Evolutionary conservation across 2,113 vertebrate genomes (phyloP), one percentile per base, ranked within the genome.

Genomic region (Sterna hirundo): DNA sequence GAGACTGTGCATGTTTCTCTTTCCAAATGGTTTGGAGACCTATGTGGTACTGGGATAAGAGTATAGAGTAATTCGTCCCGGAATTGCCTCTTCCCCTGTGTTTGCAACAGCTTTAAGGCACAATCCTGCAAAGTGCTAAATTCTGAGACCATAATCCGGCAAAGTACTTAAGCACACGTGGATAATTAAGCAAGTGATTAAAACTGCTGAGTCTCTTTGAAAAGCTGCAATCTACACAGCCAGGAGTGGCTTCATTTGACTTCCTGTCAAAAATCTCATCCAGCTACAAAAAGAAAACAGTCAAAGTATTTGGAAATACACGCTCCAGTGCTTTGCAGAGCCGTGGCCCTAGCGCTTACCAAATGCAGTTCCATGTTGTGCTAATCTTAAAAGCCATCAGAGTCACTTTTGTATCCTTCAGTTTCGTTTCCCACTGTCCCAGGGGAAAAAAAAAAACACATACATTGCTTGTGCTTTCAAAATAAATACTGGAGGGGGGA

Each of bases 111-210:
- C 81, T 88, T 91, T 85, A 55, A 89, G 68, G 51, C 23, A 83
- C 64, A 83, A 77, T 66, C 51, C 36, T 70, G 34, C 49, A 20
- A 94, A 60, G 34, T 61, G 52, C 83, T 96, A 82, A 94, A 5
- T 60, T 75, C 58, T 58, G 49, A 93, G 78, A 49, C 86, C 58
- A 19, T 93, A 88, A 77, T 94, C 84, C 89, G 47, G 42, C 49
- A 91, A 77, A 87, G 86, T 83, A 70, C 44, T 94, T 44, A 55
- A 91, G 60, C 86, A 81, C 66, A 94, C 3, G 4, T 95, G 72
- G 69, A 82, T 91, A 96, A 96, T 96, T 95, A 93, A 78, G 77
- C 52, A 64, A 83, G 87, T 75, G 94, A 96, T 96, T 97, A 90
- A 91, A 95, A 87, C 88, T 93, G 52, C 87, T 83, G 83, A 83